These are phyloP conservation scores for Phymatocera aterrima DNA, from an alignment of 2,888 invertebrate species.

Conservation along the genomic window DNA sequence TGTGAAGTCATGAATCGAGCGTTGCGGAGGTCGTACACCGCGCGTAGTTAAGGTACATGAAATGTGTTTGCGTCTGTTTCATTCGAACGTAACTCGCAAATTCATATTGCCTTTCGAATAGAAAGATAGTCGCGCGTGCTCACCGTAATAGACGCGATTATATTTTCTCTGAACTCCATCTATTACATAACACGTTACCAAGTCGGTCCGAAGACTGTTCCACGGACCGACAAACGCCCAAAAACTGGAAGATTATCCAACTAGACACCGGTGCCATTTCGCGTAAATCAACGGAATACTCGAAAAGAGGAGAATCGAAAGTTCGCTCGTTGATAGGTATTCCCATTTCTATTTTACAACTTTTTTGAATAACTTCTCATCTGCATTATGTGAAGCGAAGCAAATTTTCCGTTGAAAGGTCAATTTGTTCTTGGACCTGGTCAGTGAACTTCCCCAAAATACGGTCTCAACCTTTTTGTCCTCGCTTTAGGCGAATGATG, in stretches of 20 bases:
- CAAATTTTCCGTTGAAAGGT: too few species aligned
- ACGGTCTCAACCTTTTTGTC: too few species aligned
- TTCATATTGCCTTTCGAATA: neutral
- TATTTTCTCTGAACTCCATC: neutral
- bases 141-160: neutral
- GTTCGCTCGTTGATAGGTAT: too few species aligned
- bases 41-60: too few species aligned
- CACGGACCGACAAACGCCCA: neutral
- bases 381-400: too few species aligned
- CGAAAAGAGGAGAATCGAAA: too few species aligned
- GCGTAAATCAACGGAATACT: neutral
- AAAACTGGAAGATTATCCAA: neutral
- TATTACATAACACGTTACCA: neutral
- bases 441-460: too few species aligned
- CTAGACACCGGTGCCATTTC: too few species aligned
- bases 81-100: neutral
- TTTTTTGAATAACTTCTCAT: too few species aligned
- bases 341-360: too few species aligned
- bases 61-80: neutral
- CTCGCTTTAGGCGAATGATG: too few species aligned
- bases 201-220: neutral
- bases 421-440: too few species aligned
- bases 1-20: conserved; percentile 15
- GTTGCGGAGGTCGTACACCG: neutral
- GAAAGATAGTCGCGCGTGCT: neutral